phyloP scores from a whole-genome alignment of 2,888 invertebrate genomes.

The Gonocerus acuteangulatus region DNA sequence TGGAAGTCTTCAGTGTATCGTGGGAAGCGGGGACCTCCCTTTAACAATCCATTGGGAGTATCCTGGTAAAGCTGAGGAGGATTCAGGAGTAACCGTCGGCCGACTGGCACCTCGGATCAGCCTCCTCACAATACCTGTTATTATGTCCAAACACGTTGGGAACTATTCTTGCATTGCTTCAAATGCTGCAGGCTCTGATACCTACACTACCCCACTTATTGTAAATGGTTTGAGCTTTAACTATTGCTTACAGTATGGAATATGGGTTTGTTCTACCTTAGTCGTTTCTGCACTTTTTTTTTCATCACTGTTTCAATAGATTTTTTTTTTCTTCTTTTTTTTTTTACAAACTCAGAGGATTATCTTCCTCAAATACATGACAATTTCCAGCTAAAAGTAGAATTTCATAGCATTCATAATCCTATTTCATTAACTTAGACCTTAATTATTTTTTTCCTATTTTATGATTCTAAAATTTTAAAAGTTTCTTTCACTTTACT shows the following conservation, averaged over 20 bases:
- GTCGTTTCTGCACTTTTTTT: slow-evolving; percentile 28
- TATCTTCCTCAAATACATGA: too few relatives aligned
- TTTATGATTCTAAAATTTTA: too few relatives aligned
- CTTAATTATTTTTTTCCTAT: too few relatives aligned
- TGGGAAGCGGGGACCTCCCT: slow-evolving; percentile 53
- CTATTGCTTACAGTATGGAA: slow-evolving; percentile 20
- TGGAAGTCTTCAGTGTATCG: slow-evolving; percentile 47
- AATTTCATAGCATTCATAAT: neutral
- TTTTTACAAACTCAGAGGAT: neutral
- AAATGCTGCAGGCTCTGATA: slow-evolving; percentile 51
- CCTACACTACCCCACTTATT: slow-evolving; percentile 58
- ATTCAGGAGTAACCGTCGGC: slow-evolving; percentile 12
- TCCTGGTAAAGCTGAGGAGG: slow-evolving; percentile 42
- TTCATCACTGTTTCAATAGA: slow-evolving; percentile 26
- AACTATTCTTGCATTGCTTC: slow-evolving; percentile 54
- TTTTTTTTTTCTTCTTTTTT: slow-evolving; percentile 16
- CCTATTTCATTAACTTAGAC: neutral
- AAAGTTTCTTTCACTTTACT: too few relatives aligned
- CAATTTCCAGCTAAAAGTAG: neutral
- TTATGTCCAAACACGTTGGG: slow-evolving; percentile 53
- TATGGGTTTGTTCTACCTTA: slow-evolving; percentile 23
- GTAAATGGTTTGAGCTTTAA: slow-evolving; percentile 55
- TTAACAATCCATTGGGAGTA: slow-evolving; percentile 61
- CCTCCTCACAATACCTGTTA: slow-evolving; percentile 60
- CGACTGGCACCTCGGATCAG: slow-evolving; percentile 41